These are phyloP conservation scores for Leptothorax acervorum DNA, from an alignment of 2,888 invertebrate genomes.

Conservation along the genomic window DNA sequence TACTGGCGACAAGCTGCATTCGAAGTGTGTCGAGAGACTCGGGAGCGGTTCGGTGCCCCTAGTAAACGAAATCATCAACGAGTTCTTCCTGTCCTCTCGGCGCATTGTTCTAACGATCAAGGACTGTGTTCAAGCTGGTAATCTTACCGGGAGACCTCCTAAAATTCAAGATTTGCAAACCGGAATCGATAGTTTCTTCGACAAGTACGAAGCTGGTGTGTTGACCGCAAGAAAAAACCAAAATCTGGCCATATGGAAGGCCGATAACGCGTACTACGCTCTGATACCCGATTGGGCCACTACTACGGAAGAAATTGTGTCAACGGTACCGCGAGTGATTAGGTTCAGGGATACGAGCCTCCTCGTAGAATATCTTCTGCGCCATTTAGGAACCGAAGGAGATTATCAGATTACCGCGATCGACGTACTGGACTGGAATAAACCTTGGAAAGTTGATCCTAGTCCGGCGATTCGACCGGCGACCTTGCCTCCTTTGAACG, in stretches of 20 bases:
- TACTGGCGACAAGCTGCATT: slow-evolving; percentile 80
- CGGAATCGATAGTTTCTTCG: slow-evolving; percentile 78
- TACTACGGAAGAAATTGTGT: not conserved
- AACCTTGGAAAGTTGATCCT: slow-evolving; percentile 79
- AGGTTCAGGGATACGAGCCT: slow-evolving; percentile 69
- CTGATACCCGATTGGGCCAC: slow-evolving; percentile 73
- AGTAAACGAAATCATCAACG: slow-evolving; percentile 79
- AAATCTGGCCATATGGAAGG: slow-evolving; percentile 79
- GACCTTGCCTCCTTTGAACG: slow-evolving; percentile 81
- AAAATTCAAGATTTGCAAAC: slow-evolving; percentile 73
- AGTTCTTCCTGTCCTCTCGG: slow-evolving; percentile 81
- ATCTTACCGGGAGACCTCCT: slow-evolving; percentile 67
- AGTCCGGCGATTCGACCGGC: slow-evolving; percentile 79
- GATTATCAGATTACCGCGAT: slow-evolving; percentile 81
- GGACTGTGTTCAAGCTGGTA: slow-evolving; percentile 82
- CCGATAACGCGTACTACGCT: slow-evolving; percentile 73
- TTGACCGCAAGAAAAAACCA: slow-evolving; percentile 65
- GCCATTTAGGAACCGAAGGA: slow-evolving; percentile 63
- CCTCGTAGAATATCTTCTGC: slow-evolving; percentile 69
- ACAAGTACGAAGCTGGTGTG: slow-evolving; percentile 73
- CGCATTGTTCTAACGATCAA: slow-evolving; percentile 78
- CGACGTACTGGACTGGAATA: slow-evolving; percentile 79
- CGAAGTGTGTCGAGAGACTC: slow-evolving; percentile 75
- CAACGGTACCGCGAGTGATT: slow-evolving; percentile 66
- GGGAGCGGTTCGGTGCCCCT: slow-evolving; percentile 66